phyloP scores from a whole-genome alignment of 2,888 invertebrate species.

The Noctua janthe region DNA sequence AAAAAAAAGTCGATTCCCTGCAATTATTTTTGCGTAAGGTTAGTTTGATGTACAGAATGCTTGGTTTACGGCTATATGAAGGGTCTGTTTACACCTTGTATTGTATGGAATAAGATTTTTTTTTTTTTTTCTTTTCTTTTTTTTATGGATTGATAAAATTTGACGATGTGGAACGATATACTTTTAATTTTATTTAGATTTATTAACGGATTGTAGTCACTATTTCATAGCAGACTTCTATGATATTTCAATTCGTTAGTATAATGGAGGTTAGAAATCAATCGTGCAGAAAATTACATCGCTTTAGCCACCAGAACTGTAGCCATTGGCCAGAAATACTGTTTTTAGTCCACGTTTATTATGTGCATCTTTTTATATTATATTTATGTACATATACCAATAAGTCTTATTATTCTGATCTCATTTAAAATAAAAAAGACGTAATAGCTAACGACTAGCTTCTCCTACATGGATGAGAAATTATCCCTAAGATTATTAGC shows the following conservation, averaged over 20 bases:
- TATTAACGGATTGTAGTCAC: not conserved
- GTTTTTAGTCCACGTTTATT: constrained; percentile 11
- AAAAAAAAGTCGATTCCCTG: too few species aligned
- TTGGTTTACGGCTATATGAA: too few species aligned
- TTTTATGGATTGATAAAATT: not conserved
- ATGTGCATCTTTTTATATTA: constrained; percentile 22
- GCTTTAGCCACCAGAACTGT: not conserved
- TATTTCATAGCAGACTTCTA: not conserved
- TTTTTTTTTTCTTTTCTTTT: too few species aligned
- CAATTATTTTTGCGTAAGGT: too few species aligned
- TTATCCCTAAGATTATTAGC: not conserved
- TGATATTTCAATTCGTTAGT: not conserved
- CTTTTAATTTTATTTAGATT: not conserved
- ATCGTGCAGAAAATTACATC: constrained; percentile 47
- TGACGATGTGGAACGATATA: constrained; percentile 2
- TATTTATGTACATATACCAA: constrained; percentile 9
- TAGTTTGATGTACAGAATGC: too few species aligned
- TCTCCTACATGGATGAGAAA: not conserved
- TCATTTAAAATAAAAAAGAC: not conserved
- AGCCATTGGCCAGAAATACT: constrained; percentile 37
- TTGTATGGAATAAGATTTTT: too few species aligned
- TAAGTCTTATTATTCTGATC: not conserved
- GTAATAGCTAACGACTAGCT: constrained; percentile 1
- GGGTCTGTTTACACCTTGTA: too few species aligned
- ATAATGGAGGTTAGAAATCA: not conserved